Evolutionary conservation across 2,797 vertebrate species (phyloP), one percentile per base, ranked within the genome.

Genomic region (Coregonus sp.): DNA sequence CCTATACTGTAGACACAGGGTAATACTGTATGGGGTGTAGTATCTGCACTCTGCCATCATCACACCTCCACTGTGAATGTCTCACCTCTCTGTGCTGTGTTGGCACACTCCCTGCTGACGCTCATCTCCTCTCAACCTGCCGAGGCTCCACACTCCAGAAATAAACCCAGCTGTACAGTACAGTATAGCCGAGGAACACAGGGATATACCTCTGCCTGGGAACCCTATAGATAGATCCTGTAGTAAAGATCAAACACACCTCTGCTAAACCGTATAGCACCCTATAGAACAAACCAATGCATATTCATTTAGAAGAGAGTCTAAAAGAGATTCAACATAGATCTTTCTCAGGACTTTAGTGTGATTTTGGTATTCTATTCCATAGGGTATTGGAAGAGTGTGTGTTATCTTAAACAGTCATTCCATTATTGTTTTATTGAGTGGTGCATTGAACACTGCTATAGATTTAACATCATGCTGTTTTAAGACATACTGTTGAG

Each of bases 51-150:
- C 73, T 35, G 14, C 29, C 75, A 40, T 77, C 0, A 81, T 91
- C 84, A 73, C 90, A 90, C 87, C 86, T 86, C 81, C 67, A 2
- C 83, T 78, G 85, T 76, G 85, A 89, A 87, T 85, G 74, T 92
- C 89, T 89, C 89, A 86, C 90, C 82, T 88, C 79, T 63, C 80
- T 79, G 79, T 74, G 70, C 20, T 47, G 40, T 12, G 40, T 47
- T 68, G 50, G 69, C 81, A 81, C 81, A 47, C 76, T 25, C 80
- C 78, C 20, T 59, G 25, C 72, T 2, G 14, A 29, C 6, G 25
- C 74, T 54, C 16, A 2, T 9, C 66, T 35, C 12, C 80, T 80
- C 78, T 81, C 80, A 77, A 75, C 29, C 81, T 40, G 74, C 79
- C 25, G 20, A 63, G 20, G 6, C 59, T 65, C 81, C 77, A 74